phyloP scores from a whole-genome alignment of 2,888 invertebrate species.

The Dryomyza anilis region DNA sequence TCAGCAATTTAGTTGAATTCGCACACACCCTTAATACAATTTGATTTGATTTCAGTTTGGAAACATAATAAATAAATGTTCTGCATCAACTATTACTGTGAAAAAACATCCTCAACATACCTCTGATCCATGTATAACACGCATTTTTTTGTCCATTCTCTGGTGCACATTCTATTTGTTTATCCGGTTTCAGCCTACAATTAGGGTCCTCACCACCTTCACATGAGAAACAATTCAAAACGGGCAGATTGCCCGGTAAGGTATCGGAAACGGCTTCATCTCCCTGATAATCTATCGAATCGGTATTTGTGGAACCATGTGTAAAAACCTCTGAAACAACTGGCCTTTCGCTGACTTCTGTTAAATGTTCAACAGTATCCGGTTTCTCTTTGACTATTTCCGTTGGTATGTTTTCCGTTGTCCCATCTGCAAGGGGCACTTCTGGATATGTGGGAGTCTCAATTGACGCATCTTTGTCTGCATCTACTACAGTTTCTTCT shows the following conservation, averaged over 20 bases:
- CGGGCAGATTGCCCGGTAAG: neutral
- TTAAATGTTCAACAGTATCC: neutral
- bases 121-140: conserved; percentile 44
- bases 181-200: conserved; percentile 27
- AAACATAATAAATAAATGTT: no score
- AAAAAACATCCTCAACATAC: no score
- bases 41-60: no score
- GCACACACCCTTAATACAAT: no score
- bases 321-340: neutral
- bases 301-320: neutral
- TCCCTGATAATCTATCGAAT: conserved; percentile 19
- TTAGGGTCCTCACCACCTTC: conserved; percentile 29
- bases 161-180: conserved; percentile 29
- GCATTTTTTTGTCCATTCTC: conserved; percentile 34
- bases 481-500: neutral
- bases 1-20: no score
- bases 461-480: no score
- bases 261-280: neutral
- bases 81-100: no score
- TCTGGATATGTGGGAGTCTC: neutral
- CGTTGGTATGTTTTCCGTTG: neutral
- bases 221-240: conserved; percentile 35
- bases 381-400: neutral
- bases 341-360: no score
- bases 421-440: neutral